phyloP scores from a whole-genome alignment of 2,797 vertebrate species.

The Halcyon chelicuti region DNA sequence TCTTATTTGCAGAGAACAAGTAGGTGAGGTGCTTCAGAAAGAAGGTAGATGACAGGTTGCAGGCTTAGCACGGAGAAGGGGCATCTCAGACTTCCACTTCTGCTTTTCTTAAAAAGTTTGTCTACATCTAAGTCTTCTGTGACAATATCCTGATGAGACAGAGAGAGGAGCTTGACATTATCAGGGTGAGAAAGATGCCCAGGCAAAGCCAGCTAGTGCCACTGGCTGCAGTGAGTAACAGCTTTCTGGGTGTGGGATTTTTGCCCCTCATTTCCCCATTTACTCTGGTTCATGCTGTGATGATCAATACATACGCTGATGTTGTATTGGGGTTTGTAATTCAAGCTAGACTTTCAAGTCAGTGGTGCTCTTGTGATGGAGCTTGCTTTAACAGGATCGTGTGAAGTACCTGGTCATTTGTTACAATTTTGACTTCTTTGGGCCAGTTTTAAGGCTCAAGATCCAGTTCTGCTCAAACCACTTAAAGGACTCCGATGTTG shows the following conservation, averaged over 20 bases:
- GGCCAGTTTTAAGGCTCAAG: not conserved
- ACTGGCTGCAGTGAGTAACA: not conserved
- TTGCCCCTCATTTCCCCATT: rapidly evolving
- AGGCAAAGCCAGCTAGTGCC: not conserved
- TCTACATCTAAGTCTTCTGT: not conserved
- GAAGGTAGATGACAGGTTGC: not conserved
- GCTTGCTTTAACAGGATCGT: not conserved
- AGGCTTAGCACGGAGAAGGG: not conserved
- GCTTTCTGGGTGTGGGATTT: not conserved
- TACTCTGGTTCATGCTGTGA: not conserved
- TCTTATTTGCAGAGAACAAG: not conserved
- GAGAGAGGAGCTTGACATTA: not conserved
- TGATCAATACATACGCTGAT: not conserved
- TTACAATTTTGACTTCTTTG: not conserved
- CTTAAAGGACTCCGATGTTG: not conserved
- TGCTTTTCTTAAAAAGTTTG: not conserved
- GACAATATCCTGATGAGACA: not conserved
- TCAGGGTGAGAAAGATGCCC: not conserved
- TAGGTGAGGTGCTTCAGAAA: not conserved
- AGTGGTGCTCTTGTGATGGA: not conserved
- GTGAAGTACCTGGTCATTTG: not conserved
- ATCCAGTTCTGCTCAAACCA: not conserved
- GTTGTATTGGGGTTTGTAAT: not conserved
- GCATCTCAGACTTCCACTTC: not conserved
- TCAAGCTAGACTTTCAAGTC: not conserved